Evolutionary conservation across 2,113 vertebrate genomes (phyloP).

Genomic region (Corydoras maculifer): DNA sequence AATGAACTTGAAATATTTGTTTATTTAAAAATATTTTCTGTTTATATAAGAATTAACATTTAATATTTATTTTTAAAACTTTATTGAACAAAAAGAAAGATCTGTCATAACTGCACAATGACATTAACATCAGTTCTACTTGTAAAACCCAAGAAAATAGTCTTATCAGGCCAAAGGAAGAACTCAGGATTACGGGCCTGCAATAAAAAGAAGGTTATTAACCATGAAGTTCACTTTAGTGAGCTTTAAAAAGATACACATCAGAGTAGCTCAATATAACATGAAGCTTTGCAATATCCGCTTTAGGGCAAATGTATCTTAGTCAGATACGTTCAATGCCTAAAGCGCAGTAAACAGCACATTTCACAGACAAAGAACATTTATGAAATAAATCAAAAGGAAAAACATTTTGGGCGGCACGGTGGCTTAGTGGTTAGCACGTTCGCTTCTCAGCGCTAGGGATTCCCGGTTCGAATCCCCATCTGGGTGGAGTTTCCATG

Average conservation of each 20-base stretch:
- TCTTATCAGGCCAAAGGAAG: conserved; percentile 12
- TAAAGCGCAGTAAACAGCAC: not conserved
- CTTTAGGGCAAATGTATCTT: not conserved
- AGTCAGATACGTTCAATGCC: not conserved
- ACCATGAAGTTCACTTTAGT: conserved; percentile 14
- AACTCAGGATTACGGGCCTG: conserved; percentile 7
- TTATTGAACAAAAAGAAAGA: too few relatives aligned
- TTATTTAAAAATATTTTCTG: too few relatives aligned
- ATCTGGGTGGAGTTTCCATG: too few relatives aligned
- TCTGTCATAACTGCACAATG: conserved; percentile 30
- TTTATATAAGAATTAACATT: too few relatives aligned
- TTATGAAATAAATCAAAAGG: too few relatives aligned
- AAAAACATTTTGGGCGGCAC: too few relatives aligned
- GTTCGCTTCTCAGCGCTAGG: too few relatives aligned
- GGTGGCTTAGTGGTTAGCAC: too few relatives aligned
- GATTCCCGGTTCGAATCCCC: too few relatives aligned
- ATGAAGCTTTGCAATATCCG: conserved; percentile 5
- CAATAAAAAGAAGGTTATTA: conserved; percentile 34
- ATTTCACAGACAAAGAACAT: too few relatives aligned
- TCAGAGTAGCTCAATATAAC: not conserved
- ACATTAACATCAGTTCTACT: conserved; percentile 18
- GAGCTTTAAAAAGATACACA: conserved; percentile 4
- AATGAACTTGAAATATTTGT: too few relatives aligned
- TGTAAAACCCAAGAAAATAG: conserved; percentile 20
- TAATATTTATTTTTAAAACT: too few relatives aligned